Evolutionary conservation across 35 echinoderm and acorn worm genomes (phyloP), one percentile per base, ranked within the genome.

Genomic region (Lytechinus pictus): DNA sequence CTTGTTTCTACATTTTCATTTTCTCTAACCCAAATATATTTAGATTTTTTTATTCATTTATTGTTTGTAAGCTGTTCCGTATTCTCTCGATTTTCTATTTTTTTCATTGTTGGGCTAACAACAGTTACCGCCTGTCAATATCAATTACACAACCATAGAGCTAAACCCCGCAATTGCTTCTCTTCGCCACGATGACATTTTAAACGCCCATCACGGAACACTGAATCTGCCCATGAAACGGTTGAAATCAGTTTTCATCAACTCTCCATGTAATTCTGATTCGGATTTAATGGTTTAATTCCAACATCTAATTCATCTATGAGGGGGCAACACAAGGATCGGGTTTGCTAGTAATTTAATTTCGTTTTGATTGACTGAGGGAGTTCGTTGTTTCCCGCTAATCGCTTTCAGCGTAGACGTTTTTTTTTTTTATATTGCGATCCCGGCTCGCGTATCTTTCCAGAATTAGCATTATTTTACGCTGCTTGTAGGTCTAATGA

Each of bases 231-330:
- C 66, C 66, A 79, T 79, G 66, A 79, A 79, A 79, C 21, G 66
- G 19, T 90, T 12, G 88, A 90, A 90, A 90, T 90, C 88, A 90
- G 88, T 90, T 90, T 90, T 90, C 88, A 90, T 90, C 88, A 90
- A 54, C 52, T 29, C 88, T 54, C 52, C 88, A 54, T 90, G 88
- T 90, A 90, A 90, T 90, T 29, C 88, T 90, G 88, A 90, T 90
- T 90, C 28, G 8, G 28, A 90, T 44, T 90, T 90, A 90, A 90
- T 90, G 88, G 52, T 90, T 90, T 90, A 90, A 90, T 90, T 90
- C 88, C 88, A 52, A 54, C 88, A 54, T 54, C 88, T 90, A 90
- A 90, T 90, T 54, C 88, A 54, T 9, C 29, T 90, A 79, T 79
- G 66, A 90, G 52, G 88, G 88, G 88, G 28, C 88, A 90, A 90